These are phyloP conservation scores for Drosophila anomelani DNA, from an alignment of 2,888 invertebrate species.

Conservation along the genomic window DNA sequence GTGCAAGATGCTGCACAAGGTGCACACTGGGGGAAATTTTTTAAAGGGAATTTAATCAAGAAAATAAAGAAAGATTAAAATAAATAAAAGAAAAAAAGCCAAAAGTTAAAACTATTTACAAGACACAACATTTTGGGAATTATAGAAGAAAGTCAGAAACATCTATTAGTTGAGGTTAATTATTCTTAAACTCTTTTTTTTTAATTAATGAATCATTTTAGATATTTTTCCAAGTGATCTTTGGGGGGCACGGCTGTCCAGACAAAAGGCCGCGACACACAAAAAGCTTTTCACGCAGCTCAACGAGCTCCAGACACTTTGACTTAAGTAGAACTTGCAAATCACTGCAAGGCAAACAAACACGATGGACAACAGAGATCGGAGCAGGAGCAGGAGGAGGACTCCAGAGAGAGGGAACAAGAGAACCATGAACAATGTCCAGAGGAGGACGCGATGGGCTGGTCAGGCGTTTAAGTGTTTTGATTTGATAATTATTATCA, in stretches of 20 bases:
- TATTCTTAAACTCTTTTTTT: background rate
- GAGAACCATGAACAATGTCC: slow-evolving; percentile 18
- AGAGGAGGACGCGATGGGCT: slow-evolving; percentile 64
- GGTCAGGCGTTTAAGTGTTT: slow-evolving; percentile 82
- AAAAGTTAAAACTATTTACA: no score
- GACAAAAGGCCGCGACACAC: slow-evolving; percentile 55
- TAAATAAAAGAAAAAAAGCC: no score
- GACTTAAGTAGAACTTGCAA: slow-evolving; percentile 78
- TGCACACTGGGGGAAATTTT: slow-evolving; percentile 3
- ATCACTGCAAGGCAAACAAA: slow-evolving; percentile 78
- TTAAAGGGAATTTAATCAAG: background rate
- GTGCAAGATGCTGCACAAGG: slow-evolving; percentile 18
- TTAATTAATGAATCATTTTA: background rate
- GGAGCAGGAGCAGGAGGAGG: background rate
- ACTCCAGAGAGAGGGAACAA: slow-evolving; percentile 4
- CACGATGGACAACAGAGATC: slow-evolving; percentile 45
- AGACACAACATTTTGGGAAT: no score
- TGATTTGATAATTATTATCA: slow-evolving; percentile 84
- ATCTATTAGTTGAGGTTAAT: no score
- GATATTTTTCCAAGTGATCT: slow-evolving; percentile 21
- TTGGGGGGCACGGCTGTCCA: slow-evolving; percentile 20
- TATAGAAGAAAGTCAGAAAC: background rate
- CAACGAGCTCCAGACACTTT: slow-evolving; percentile 62
- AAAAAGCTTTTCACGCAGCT: slow-evolving; percentile 68
- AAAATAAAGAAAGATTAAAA: background rate